Conservation (phyloP, 2,888 invertebrate genomes). For the Anoplius nigerrimus region DNA sequence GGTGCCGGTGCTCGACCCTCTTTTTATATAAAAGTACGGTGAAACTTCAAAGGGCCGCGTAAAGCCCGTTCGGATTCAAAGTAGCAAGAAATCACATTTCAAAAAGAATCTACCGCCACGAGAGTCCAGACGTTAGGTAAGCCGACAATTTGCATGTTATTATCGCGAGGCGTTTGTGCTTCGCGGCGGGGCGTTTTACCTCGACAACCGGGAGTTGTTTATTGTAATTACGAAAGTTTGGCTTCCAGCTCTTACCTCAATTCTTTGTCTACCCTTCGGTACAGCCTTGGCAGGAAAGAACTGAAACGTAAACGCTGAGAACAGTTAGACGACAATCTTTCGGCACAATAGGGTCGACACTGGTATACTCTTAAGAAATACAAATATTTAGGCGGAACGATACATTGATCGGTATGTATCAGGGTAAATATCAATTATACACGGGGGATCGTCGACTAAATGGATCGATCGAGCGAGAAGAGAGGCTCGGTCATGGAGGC, state of each 20-base stretch:
- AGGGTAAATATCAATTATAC: slow-evolving; percentile 26
- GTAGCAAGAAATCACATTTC: slow-evolving; percentile 64
- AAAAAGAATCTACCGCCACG: slow-evolving; percentile 44
- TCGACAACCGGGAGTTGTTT: slow-evolving; percentile 53
- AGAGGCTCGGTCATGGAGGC: not conserved
- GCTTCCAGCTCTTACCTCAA: slow-evolving; percentile 40
- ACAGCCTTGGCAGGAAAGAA: not conserved
- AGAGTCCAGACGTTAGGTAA: slow-evolving; percentile 62
- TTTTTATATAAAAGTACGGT: slow-evolving; percentile 42
- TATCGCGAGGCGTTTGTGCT: slow-evolving; percentile 55
- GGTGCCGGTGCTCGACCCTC: slow-evolving; percentile 23
- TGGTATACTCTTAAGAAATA: too few relatives aligned
- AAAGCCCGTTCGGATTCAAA: slow-evolving; percentile 60
- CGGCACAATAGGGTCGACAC: slow-evolving; percentile 23
- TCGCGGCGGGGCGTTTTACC: slow-evolving; percentile 38
- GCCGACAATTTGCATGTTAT: slow-evolving; percentile 64
- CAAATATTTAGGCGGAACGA: not conserved
- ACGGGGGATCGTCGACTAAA: slow-evolving; percentile 1
- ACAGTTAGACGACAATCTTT: slow-evolving; percentile 14
- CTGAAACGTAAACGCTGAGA: too few relatives aligned
- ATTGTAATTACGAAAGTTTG: slow-evolving; percentile 59
- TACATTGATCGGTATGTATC: slow-evolving; percentile 22
- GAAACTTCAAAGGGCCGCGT: slow-evolving; percentile 58
- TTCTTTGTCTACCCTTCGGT: slow-evolving; percentile 28
- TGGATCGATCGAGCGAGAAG: not conserved